phyloP scores from a whole-genome alignment of 2,797 vertebrate genomes.

The Hydrolagus colliei region DNA sequence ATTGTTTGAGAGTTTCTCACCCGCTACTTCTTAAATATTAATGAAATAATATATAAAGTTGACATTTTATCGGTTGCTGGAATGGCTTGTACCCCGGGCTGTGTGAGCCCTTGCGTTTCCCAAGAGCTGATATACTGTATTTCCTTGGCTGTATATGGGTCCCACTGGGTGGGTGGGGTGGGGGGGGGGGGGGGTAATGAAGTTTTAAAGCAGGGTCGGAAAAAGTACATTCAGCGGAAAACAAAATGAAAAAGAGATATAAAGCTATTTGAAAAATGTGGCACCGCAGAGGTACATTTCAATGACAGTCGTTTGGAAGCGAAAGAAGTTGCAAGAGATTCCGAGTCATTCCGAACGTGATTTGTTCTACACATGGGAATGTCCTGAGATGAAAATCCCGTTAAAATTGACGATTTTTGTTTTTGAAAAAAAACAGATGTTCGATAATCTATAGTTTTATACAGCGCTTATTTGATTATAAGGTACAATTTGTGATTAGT shows the following conservation, averaged over 20 bases:
- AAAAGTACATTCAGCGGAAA: slow-evolving; percentile 14
- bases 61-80: not conserved
- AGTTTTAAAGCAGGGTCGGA: slow-evolving; percentile 4
- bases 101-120: not conserved
- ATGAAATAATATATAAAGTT: not conserved
- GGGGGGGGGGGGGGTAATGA: not conserved
- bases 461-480: not conserved
- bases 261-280: not conserved
- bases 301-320: not conserved
- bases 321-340: not conserved
- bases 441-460: not conserved
- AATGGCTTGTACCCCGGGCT: not conserved
- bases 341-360: not conserved
- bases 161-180: not conserved
- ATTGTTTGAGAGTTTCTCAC: not conserved
- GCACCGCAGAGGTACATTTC: not conserved
- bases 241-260: not conserved
- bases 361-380: not conserved
- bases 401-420: not conserved
- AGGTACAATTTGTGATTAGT: not conserved
- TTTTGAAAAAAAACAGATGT: not conserved
- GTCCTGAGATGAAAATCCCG: not conserved
- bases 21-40: not conserved
- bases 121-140: too few species aligned
- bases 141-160: not conserved